These are phyloP conservation scores for Poeciliopsis presidionis DNA, from an alignment of 2,797 vertebrate genomes.

Conservation along the genomic window DNA sequence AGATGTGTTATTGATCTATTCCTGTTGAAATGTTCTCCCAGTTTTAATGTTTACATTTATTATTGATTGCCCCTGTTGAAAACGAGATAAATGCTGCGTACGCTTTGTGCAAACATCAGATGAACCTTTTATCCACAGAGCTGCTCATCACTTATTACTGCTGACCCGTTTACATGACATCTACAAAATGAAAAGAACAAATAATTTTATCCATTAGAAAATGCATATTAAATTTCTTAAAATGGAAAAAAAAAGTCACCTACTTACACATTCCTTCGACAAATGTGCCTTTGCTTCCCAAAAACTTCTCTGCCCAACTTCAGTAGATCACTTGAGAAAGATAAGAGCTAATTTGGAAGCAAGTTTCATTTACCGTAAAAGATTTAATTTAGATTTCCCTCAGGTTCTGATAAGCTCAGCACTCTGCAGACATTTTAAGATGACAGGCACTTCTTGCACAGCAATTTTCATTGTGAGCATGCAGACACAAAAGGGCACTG, in stretches of 20 bases:
- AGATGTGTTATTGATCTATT: background rate
- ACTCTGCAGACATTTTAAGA: conserved; percentile 65
- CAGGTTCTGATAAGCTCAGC: conserved; percentile 68
- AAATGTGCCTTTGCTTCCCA: conserved; percentile 58
- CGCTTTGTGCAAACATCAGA: background rate
- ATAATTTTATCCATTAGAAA: background rate
- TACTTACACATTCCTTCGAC: conserved; percentile 37
- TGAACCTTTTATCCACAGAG: background rate
- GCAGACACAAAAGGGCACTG: conserved; percentile 53
- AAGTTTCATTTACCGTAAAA: conserved; percentile 66
- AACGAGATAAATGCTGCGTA: background rate
- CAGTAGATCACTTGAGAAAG: conserved; percentile 58
- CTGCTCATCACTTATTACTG: conserved; percentile 13
- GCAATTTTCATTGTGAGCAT: conserved; percentile 71
- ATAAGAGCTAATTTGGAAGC: conserved; percentile 62
- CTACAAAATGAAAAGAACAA: background rate
- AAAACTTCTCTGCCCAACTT: conserved; percentile 54
- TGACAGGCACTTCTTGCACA: conserved; percentile 60
- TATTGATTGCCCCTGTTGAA: background rate
- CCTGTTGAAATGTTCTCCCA: background rate
- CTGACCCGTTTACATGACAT: conserved; percentile 8
- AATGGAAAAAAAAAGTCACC: conserved; percentile 22
- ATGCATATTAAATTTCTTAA: conserved; percentile 30
- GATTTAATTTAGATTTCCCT: conserved; percentile 81
- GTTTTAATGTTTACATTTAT: background rate